Evolutionary conservation across 2,888 invertebrate species (phyloP), one percentile per base, ranked within the genome.

Genomic region (Pinctada fucata): DNA sequence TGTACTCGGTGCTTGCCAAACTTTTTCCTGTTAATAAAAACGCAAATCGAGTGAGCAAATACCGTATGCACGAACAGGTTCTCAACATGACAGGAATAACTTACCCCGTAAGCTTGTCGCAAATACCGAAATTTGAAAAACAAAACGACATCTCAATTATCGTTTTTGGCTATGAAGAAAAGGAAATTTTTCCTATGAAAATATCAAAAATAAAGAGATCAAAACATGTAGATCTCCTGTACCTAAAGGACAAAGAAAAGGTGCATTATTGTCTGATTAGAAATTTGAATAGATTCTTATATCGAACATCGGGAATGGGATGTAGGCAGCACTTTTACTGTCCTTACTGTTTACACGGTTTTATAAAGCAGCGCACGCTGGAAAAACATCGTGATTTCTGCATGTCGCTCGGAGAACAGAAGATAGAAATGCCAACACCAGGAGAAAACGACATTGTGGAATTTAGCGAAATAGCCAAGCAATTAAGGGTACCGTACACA

Each of bases 81-180:
- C 5, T 80, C 3, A 74, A 82, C 67, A 78, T 83, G 80, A 16
- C 50, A 31, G 76, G 78, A 13, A 80, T 83, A 8, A 16, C 73
- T 10, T 82, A 79, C 51, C 82, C 80, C 13, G 76, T 80, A 6
- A 10, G 79, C 6, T 48, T 81, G 47, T 52, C 65, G 10, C 79
- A 81, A 47, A 75, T 83, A n/a, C 10, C 75, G 13, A 82, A 69
- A 78, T 72, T 83, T 51, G 81, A 83, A 77, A 70, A 50, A 2
- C 81, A 82, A 78, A 82, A 81, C 75, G 69, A 76, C 13, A 79
- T 81, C 52, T 82, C 81, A 5, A 63, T 82, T 2, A 82, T 82
- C 31, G 79, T 84, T 3, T 84, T 81, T 31, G 31, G 31, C 31
- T 31, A 31, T 31, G 31, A 31, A 31, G 31, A 31, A 31, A 31